phyloP scores from a whole-genome alignment of 2,888 invertebrate species.

The Erynnis tages region DNA sequence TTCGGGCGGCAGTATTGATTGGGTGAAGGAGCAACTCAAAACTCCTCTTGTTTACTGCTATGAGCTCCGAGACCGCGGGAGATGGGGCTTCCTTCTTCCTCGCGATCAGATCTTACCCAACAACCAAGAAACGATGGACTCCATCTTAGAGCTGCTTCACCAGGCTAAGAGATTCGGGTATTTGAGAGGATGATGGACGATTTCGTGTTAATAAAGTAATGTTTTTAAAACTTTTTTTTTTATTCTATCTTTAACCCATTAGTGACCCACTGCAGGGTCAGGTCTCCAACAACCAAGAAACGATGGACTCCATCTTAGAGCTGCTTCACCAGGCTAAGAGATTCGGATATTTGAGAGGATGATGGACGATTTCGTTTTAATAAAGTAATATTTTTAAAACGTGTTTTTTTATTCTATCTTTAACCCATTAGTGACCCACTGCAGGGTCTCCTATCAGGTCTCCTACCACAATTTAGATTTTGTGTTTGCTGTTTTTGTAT shows the following conservation, averaged over 20 bases:
- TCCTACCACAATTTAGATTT: too few species aligned
- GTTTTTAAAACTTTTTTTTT: too few species aligned
- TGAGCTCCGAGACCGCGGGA: conserved; percentile 86
- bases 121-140: conserved; percentile 81
- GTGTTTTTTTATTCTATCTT: too few species aligned
- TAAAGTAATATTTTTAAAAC: background rate
- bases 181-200: background rate
- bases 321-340: conserved; percentile 59
- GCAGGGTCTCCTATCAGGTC: too few species aligned
- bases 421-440: too few species aligned
- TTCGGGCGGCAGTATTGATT: conserved; percentile 87
- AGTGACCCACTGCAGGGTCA: too few species aligned
- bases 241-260: too few species aligned
- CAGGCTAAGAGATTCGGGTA: conserved; percentile 63
- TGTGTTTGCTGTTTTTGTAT: too few species aligned
- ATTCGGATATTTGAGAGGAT: conserved; percentile 45
- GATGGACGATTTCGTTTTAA: background rate
- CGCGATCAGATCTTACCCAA: conserved; percentile 84
- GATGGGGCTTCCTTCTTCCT: conserved; percentile 86
- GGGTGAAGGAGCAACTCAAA: conserved; percentile 85
- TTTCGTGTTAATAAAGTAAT: background rate
- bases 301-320: conserved; percentile 70
- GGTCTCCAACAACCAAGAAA: too few species aligned
- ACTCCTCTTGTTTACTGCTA: conserved; percentile 86
- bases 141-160: conserved; percentile 56